These are phyloP conservation scores for Cataglyphis livida DNA, from an alignment of 2,888 invertebrate species.

Conservation along the genomic window DNA sequence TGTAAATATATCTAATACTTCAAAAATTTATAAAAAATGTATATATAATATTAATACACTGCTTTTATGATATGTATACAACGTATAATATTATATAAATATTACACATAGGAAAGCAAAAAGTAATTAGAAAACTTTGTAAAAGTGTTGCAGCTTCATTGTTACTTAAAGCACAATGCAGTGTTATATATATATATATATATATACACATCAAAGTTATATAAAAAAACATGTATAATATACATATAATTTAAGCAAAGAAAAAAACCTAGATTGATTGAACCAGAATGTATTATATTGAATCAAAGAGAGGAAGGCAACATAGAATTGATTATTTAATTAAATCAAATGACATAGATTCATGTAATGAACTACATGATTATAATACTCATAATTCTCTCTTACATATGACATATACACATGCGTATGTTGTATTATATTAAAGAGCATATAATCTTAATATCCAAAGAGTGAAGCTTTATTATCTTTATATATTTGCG, in stretches of 20 bases:
- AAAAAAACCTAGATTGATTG: background rate
- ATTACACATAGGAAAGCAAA: background rate
- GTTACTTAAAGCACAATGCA: conserved; percentile 7
- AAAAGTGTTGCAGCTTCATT: conserved; percentile 7
- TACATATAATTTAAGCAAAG: conserved; percentile 3
- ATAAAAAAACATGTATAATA: background rate
- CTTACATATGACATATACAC: background rate
- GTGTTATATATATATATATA: conserved; percentile 13
- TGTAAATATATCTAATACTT: conserved; percentile 7
- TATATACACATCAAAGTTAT: conserved; percentile 13
- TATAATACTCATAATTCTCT: background rate
- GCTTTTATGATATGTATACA: background rate
- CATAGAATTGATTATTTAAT: background rate
- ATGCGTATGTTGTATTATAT: background rate
- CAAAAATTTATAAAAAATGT: background rate
- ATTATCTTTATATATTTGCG: background rate
- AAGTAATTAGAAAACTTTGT: background rate
- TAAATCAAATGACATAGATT: conserved; percentile 13
- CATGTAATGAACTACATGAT: background rate
- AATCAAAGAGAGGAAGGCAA: background rate
- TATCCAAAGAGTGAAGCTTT: background rate
- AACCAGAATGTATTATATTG: background rate
- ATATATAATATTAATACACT: background rate
- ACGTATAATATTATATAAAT: background rate
- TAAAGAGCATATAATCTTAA: conserved; percentile 21